Percentiles rank a stretch among this genome's conserved stretches.
phyloP scores from a whole-genome alignment of 2,888 invertebrate genomes.

The Amiota mariae region DNA sequence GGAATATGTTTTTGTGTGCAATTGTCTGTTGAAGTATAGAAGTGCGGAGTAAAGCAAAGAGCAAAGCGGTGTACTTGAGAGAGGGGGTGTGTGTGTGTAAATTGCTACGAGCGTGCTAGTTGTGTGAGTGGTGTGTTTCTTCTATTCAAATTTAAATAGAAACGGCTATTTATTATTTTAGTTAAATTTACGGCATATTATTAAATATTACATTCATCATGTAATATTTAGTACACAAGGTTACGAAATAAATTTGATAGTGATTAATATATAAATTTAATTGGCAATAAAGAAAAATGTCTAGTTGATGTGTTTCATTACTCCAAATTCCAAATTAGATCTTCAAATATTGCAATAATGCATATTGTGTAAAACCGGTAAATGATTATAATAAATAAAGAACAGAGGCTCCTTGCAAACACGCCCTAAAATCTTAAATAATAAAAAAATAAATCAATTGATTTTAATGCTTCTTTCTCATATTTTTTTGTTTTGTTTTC shows the following conservation, averaged over 20 bases:
- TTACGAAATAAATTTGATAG: too few species aligned
- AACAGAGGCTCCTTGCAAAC: background rate
- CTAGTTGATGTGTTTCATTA: too few species aligned
- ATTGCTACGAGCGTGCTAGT: slow-evolving; percentile 53
- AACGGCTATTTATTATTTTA: slow-evolving; percentile 2
- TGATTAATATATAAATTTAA: background rate
- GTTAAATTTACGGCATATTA: background rate
- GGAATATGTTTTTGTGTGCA: background rate
- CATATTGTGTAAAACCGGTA: background rate
- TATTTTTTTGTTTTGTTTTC: slow-evolving; percentile 22
- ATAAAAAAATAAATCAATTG: too few species aligned
- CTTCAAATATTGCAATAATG: too few species aligned
- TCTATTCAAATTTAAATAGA: too few species aligned
- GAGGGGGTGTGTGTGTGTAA: slow-evolving; percentile 35
- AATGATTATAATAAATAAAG: background rate
- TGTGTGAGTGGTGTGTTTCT: too few species aligned
- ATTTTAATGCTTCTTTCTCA: too few species aligned
- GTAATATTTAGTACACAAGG: too few species aligned
- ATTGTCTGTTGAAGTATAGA: background rate
- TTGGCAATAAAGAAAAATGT: too few species aligned
- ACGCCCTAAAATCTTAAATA: background rate
- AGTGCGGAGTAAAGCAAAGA: background rate
- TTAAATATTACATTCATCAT: too few species aligned
- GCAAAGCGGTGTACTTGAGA: slow-evolving; percentile 12
- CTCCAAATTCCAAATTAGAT: too few species aligned